Percentiles rank a stretch among this genome's conserved stretches.
These are phyloP conservation scores for Sesia apiformis DNA, from an alignment of 2,888 invertebrate species.

Conservation along the genomic window DNA sequence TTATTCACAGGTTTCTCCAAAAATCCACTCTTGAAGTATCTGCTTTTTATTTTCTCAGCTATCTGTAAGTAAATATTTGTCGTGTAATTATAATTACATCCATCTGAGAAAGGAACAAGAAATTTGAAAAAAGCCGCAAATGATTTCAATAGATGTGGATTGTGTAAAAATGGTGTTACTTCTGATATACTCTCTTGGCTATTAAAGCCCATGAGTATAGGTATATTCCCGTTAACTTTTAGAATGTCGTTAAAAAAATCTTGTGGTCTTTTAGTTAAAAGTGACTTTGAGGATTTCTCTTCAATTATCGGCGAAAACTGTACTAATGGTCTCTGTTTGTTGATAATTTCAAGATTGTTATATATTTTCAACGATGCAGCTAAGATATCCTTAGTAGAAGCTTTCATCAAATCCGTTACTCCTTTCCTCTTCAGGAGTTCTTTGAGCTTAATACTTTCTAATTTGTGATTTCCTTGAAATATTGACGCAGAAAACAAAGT, in stretches of 20 bases:
- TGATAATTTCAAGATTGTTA: constrained; percentile 36
- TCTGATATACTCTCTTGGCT: constrained; percentile 66
- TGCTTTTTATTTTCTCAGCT: constrained; percentile 33
- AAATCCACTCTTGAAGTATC: constrained; percentile 42
- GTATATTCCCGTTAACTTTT: constrained; percentile 23
- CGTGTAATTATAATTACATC: constrained; percentile 38
- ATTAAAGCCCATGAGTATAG: constrained; percentile 65
- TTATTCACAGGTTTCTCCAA: constrained; percentile 35
- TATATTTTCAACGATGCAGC: constrained; percentile 42
- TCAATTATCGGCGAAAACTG: constrained; percentile 54
- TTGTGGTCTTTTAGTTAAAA: constrained; percentile 27
- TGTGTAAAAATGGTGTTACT: constrained; percentile 51
- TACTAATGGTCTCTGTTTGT: constrained; percentile 46
- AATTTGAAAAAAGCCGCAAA: constrained; percentile 45
- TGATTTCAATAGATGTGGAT: constrained; percentile 38
- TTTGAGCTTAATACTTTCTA: constrained; percentile 35
- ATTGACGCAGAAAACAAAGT: constrained; percentile 48
- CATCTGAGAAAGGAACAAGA: constrained; percentile 51
- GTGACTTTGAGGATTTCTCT: constrained; percentile 22
- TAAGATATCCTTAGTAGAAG: constrained; percentile 36
- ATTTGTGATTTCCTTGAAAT: constrained; percentile 31
- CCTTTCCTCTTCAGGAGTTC: constrained; percentile 28
- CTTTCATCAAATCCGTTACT: constrained; percentile 19
- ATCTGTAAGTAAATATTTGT: constrained; percentile 32
- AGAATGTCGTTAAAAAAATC: constrained; percentile 18